Evolutionary conservation across 2,113 vertebrate genomes (phyloP), one percentile per base, ranked within the genome.

Genomic region (Saccopteryx bilineata): DNA sequence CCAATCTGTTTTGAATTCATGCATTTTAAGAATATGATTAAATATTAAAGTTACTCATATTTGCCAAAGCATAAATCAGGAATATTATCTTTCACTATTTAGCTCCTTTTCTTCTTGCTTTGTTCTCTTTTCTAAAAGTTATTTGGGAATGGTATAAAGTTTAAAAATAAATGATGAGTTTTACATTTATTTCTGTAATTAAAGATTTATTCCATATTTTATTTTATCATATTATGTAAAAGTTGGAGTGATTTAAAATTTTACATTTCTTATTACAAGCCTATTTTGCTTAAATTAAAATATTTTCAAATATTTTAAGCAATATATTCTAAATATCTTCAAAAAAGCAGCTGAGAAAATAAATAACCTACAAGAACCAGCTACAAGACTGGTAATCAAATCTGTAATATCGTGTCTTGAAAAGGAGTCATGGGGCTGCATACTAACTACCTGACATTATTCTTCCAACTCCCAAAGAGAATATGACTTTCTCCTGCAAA

Each of bases 401-500:
- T 98, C 97, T 96, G 63, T 97, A 98, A 97, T 97, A 97, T 97
- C 65, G 50, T 94, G 92, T 95, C 97, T 98, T 98, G 94, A 96
- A 98, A 98, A 80, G 92, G 94, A 98, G 97, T 95, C 96, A 98
- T 65, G 23, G 96, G 66, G 96, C 93, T 96, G 97, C 96, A 97
- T 98, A 98, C 98, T 98, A 98, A 99, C 98, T 98, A 98, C 91
- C 93, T 98, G 94, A 94, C 96, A 95, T 98, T 98, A 98, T 98
- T 98, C 98, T 95, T 92, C 86, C 97, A 98, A 78, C 95, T 99
- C 98, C 98, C 98, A 98, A 96, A 98, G 98, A 98, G 98, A 98
- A 98, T 98, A 98, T 98, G 98, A 98, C 98, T 98, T 99, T 98
- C 97, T 96, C 91, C 94, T 98, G 96, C 94, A 98, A 98, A 98